Percentiles rank a stretch among this genome's conserved stretches.
Conservation (phyloP, 2,113 vertebrate species). For the Maccullochella peelii region DNA sequence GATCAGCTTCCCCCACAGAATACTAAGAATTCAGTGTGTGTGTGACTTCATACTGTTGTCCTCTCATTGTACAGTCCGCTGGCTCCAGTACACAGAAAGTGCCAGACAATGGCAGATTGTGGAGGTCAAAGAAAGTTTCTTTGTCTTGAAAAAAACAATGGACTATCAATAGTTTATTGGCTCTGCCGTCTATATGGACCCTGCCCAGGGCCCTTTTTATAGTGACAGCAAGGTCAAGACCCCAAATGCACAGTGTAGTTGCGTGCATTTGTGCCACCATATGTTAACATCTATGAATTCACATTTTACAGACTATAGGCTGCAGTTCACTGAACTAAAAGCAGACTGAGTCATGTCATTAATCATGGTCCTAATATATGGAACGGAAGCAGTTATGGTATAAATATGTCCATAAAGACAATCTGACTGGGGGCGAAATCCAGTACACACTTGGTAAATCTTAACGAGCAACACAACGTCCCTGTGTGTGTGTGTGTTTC, state of each 20-base stretch:
- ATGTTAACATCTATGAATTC: background rate
- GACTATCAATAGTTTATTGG: constrained; percentile 50
- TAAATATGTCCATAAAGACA: constrained; percentile 47
- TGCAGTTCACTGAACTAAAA: background rate
- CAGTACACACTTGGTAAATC: background rate
- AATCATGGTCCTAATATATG: background rate
- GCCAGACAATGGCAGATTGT: constrained; percentile 71
- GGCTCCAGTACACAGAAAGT: constrained; percentile 46
- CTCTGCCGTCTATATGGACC: constrained; percentile 11
- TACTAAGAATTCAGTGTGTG: constrained; percentile 16
- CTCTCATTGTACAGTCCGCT: constrained; percentile 44
- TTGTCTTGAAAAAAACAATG: constrained; percentile 67
- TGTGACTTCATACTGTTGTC: constrained; percentile 30
- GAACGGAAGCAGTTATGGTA: constrained; percentile 1
- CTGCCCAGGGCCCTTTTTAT: constrained; percentile 24
- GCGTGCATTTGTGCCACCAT: background rate
- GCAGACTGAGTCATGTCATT: background rate
- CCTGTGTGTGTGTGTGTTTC: background rate
- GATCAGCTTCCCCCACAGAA: constrained; percentile 28
- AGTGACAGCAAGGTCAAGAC: constrained; percentile 25
- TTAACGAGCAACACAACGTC: constrained; percentile 3
- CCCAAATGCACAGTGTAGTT: background rate
- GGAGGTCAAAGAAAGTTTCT: constrained; percentile 63
- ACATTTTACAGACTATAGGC: background rate
- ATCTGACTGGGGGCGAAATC: constrained; percentile 16